A percentile compares a stretch with the other conserved stretches of the same genome.
These are phyloP conservation scores for Ennomos quercinarius DNA, from an alignment of 2,888 invertebrate genomes.

Conservation along the genomic window DNA sequence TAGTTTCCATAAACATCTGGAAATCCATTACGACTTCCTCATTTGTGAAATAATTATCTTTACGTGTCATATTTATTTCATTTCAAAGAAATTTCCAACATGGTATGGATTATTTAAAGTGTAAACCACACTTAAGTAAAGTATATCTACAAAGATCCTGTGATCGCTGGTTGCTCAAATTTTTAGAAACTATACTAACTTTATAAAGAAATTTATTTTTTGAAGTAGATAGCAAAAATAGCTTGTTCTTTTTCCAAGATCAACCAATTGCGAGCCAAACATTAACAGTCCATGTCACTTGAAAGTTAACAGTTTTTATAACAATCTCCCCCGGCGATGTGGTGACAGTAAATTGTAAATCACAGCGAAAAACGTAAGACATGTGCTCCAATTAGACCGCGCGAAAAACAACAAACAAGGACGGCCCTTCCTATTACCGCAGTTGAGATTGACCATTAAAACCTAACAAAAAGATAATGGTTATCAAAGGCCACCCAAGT, in stretches of 20 bases:
- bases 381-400: conserved; percentile 38
- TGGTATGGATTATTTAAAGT: too few relatives aligned
- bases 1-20: too few relatives aligned
- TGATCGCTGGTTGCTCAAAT: too few relatives aligned
- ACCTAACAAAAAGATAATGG: conserved; percentile 72
- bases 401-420: conserved; percentile 66
- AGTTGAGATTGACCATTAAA: conserved; percentile 73
- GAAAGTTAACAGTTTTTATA: conserved; percentile 21
- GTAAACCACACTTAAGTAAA: too few relatives aligned
- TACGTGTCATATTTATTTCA: too few relatives aligned
- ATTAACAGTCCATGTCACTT: conserved; percentile 7
- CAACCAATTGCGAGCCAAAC: conserved; percentile 14
- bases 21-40: too few relatives aligned
- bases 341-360: conserved; percentile 39
- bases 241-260: conserved; percentile 3
- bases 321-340: conserved; percentile 30
- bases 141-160: too few relatives aligned
- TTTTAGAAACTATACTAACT: too few relatives aligned
- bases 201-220: background rate
- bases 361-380: conserved; percentile 41
- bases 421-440: conserved; percentile 59
- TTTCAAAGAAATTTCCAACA: too few relatives aligned
- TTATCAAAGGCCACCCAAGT: conserved; percentile 80
- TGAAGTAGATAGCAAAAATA: background rate
- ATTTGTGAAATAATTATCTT: too few relatives aligned